Conservation (phyloP, 92 coral and sea anemone genomes). For the Epizoanthus ramosus region DNA sequence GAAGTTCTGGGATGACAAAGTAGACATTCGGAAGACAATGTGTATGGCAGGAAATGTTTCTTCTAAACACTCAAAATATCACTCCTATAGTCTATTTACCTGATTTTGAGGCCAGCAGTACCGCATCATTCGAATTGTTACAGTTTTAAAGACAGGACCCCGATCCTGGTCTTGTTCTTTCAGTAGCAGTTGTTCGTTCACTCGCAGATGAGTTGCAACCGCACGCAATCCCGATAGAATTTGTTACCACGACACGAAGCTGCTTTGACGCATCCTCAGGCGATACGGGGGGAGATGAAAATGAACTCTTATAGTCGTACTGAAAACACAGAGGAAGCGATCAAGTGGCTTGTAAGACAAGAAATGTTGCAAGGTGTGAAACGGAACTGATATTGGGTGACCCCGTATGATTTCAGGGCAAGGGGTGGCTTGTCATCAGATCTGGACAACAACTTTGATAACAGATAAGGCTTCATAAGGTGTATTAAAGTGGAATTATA, state of each 20-base stretch:
- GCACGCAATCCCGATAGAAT: no score
- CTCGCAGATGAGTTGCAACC: neutral
- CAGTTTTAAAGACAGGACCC: neutral
- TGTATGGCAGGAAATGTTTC: no score
- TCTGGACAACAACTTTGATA: neutral
- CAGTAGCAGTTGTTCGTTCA: neutral
- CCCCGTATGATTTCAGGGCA: slow-evolving; percentile 10
- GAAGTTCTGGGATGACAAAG: no score
- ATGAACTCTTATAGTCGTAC: slow-evolving; percentile 5
- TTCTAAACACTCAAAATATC: neutral
- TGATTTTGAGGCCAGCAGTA: slow-evolving; percentile 29
- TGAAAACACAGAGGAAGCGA: slow-evolving; percentile 27
- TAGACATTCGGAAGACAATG: no score
- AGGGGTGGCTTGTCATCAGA: slow-evolving; percentile 14
- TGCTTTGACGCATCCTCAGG: neutral
- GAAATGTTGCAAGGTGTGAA: slow-evolving; percentile 1
- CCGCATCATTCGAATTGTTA: slow-evolving; percentile 26
- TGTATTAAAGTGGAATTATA: no score
- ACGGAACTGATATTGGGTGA: slow-evolving; percentile 33
- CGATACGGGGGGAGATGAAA: slow-evolving; percentile 15
- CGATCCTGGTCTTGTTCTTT: slow-evolving; percentile 1
- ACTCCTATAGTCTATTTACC: slow-evolving; percentile 10
- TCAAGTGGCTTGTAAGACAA: slow-evolving; percentile 23
- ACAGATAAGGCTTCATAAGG: no score
- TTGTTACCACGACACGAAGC: neutral